These are phyloP conservation scores for Puntigrus tetrazona DNA, from an alignment of 2,113 vertebrate genomes.

Conservation along the genomic window DNA sequence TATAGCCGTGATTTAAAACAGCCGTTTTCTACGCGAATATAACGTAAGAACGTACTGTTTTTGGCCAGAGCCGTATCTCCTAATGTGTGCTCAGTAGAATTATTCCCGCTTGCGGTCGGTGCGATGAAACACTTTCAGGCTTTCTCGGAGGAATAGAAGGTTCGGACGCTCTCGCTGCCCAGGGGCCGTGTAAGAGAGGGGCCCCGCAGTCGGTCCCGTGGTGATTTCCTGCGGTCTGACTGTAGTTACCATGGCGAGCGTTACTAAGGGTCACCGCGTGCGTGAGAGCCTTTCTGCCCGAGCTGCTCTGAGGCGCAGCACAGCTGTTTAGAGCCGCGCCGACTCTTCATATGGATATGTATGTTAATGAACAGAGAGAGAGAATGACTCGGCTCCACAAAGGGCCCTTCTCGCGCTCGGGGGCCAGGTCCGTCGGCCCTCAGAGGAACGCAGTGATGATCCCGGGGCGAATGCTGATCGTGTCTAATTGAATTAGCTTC, in stretches of 20 bases:
- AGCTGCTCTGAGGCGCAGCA: conserved; percentile 52
- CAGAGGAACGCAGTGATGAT: no score
- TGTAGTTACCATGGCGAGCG: background rate
- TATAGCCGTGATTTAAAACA: background rate
- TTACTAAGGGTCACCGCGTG: conserved; percentile 38
- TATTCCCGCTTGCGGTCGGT: no score
- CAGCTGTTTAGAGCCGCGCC: conserved; percentile 53
- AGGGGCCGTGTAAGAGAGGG: no score
- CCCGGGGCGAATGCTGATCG: no score
- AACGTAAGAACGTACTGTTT: no score
- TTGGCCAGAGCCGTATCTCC: no score
- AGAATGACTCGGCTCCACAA: conserved; percentile 55
- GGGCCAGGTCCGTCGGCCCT: background rate
- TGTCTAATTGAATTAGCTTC: conserved; percentile 35
- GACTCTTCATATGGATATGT: conserved; percentile 63
- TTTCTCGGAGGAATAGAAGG: no score
- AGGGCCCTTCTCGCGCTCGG: background rate
- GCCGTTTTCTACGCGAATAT: background rate
- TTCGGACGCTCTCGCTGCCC: no score
- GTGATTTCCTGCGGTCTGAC: no score
- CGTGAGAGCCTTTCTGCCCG: conserved; percentile 42
- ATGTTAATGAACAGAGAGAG: conserved; percentile 55
- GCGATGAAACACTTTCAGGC: no score
- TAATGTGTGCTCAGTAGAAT: no score
- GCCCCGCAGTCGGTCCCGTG: no score